phyloP scores from a whole-genome alignment of 1,140 invertebrate genomes.

The Neodiprion lecontei region DNA sequence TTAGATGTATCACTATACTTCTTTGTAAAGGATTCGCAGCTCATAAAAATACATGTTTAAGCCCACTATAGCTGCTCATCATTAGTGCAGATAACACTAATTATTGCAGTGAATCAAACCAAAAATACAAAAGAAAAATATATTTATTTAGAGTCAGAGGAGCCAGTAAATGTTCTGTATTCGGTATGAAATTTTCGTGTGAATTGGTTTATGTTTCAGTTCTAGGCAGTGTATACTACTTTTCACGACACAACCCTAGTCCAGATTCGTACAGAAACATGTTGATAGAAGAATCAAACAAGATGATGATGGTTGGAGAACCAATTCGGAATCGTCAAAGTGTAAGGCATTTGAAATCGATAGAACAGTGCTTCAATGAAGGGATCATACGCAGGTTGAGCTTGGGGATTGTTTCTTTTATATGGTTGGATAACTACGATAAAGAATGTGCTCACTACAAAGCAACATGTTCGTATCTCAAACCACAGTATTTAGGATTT shows the following conservation, averaged over 20 bases:
- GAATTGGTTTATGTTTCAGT: conserved; percentile 40
- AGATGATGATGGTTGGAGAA: conserved; percentile 71
- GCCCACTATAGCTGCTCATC: too few relatives aligned
- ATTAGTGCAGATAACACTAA: too few relatives aligned
- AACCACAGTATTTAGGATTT: conserved; percentile 68
- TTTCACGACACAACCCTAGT: conserved; percentile 69
- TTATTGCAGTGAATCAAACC: too few relatives aligned
- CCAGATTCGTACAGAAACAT: conserved; percentile 68
- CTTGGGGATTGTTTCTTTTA: conserved; percentile 75
- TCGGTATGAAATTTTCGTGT: too few relatives aligned
- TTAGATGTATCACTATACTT: too few relatives aligned
- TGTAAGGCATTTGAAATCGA: conserved; percentile 67
- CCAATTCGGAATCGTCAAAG: conserved; percentile 71
- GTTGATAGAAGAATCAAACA: conserved; percentile 65
- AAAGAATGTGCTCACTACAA: conserved; percentile 72
- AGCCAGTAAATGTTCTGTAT: too few relatives aligned
- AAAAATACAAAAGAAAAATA: too few relatives aligned
- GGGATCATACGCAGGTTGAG: conserved; percentile 70
- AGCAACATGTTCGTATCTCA: conserved; percentile 74
- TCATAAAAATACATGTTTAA: too few relatives aligned
- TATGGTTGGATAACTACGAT: conserved; percentile 77
- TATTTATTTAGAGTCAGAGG: too few relatives aligned
- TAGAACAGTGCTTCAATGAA: conserved; percentile 72
- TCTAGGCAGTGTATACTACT: conserved; percentile 53
- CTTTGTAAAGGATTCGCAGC: too few relatives aligned